Base-by-base conservation (phyloP, 1,140 invertebrate species). In the Dendroctonus valens region DNA sequence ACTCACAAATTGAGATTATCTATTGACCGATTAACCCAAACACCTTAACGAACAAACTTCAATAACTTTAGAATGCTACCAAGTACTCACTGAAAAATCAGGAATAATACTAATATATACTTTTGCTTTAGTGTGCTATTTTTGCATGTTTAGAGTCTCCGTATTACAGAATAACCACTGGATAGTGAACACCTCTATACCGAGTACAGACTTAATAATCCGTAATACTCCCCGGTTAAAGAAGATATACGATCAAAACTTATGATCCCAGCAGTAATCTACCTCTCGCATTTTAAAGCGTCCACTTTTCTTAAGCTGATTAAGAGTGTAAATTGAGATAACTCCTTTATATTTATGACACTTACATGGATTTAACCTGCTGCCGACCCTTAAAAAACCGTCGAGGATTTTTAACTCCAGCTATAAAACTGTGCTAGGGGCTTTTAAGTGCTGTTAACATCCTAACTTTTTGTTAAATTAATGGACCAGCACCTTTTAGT, bases 271-370 rank as follows among this genome's bases (percentile, higher is more conserved):
- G 41, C 65, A 70, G 65, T 78, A 78, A 78, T 77, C 76, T 75
- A 69, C 71, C 69, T 60, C 78, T 74, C 75, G 77, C 76, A 77
- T 78, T 78, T 77, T 76, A 78, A 78, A 77, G 73, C 74, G 72
- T 63, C 74, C 74, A 76, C 75, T 79, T 77, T 78, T 77, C 77
- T 79, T 78, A 78, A 79, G 77, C 77, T 78, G 76, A 78, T 79
- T 79, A 79, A 75, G 73, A 75, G 77, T 77, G 77, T 78, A 79
- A 79, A 79, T 77, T 75, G 75, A 76, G 77, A 76, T 77, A 79
- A 79, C 74, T 74, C 78, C 65, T 70, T 69, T 70, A 77, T 78
- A 79, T 79, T 79, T 79, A 79, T 78, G 73, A 74, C 75, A 72
- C 77, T 76, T 78, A 76, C 77, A 79, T 79, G 77, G 70, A 14